Base-by-base conservation (phyloP, 2,113 vertebrate species). In the Pterocles burchelli region DNA sequence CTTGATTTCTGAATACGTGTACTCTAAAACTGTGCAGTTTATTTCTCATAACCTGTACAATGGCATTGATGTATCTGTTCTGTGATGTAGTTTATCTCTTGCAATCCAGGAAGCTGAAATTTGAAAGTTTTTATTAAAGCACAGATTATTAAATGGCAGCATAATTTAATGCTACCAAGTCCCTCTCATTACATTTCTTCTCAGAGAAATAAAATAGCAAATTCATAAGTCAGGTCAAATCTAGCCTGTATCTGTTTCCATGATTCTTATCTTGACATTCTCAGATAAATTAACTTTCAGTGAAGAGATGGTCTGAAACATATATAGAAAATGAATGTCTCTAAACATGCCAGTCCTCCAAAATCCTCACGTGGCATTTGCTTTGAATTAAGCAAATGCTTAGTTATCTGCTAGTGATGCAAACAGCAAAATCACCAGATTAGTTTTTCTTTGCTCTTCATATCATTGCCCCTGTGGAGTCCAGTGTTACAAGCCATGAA, bases 211-310 rank as follows among this genome's bases (percentile, higher is more conserved):
- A 59, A 89, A 85, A 88, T 6, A 80, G 46, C 29, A 93, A 49
- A 85, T 85, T 89, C 49, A 21, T 61, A 94, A 95, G 17, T 85
- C 52, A 48, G 33, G 46, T 88, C 41, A 95, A 83, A 91, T 81
- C 36, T 82, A 54, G 34, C 34, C 62, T 79, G 2, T 55, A 84
- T 74, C 52, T 58, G 13, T 2, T 68, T 83, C 59, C 41, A 89
- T 58, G 17, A 90, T 36, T 73, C 36, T 17, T 85, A 15, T 74
- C 78, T 93, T 89, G 66, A 82, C 22, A 54, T 57, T 81, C 33
- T 68, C 19, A 29, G 48, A 85, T 78, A 84, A 93, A 85, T 75
- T 75, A 62, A 46, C 31, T 63, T 89, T 52, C 29, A 68, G 52
- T 26, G 20, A 90, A 89, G 75, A 85, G n/a, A 72, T 72, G 36